These are phyloP conservation scores for Ondatra zibethicus DNA, from an alignment of 2,113 vertebrate genomes.

Conservation along the genomic window DNA sequence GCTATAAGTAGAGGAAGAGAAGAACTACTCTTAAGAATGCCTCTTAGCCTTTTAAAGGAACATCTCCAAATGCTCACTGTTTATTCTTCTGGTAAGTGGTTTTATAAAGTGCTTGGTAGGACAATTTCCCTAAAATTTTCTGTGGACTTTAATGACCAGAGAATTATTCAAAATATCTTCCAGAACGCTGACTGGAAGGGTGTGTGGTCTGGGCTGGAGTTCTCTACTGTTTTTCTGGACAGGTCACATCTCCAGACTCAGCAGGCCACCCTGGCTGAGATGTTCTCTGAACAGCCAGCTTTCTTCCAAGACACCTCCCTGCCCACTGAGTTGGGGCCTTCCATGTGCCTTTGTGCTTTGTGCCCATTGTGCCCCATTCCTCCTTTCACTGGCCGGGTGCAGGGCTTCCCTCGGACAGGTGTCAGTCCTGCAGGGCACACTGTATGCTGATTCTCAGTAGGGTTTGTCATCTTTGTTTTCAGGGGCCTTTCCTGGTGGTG, in stretches of 20 bases:
- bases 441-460: background rate
- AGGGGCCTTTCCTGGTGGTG: background rate
- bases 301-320: background rate
- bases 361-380: background rate
- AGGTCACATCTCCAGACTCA: conserved; percentile 48
- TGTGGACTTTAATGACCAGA: conserved; percentile 75
- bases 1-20: conserved; percentile 58
- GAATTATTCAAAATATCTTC: conserved; percentile 78
- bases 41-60: conserved; percentile 67
- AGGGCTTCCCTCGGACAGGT: background rate
- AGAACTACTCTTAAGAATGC: conserved; percentile 63
- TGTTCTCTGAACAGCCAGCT: background rate
- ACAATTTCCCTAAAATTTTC: conserved; percentile 77
- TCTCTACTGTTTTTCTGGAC: conserved; percentile 60
- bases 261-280: conserved; percentile 62
- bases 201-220: conserved; percentile 63
- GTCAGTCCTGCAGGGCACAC: too few species aligned
- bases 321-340: background rate
- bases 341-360: background rate
- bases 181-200: conserved; percentile 65
- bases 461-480: background rate
- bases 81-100: conserved; percentile 81
- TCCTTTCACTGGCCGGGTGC: background rate
- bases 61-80: conserved; percentile 63
- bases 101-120: conserved; percentile 77